Base-by-base conservation (phyloP, 37 sponge, comb jelly and placozoan genomes). In the Theonella swinhoei region DNA sequence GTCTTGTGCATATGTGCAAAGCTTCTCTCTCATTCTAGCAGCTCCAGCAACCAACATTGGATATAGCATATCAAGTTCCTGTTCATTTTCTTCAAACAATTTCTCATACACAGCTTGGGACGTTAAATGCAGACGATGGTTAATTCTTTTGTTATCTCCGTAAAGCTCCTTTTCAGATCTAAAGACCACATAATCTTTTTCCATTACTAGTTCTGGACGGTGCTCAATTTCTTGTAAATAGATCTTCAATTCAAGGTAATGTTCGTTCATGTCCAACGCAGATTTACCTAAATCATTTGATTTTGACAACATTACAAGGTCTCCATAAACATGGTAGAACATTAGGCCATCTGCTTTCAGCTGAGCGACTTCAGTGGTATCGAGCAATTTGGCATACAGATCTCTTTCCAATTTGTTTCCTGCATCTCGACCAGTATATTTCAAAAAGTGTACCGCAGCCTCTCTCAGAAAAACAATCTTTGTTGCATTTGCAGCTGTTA, bases 261-360 rank as follows among this genome's bases (percentile, higher is more conserved):
- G 77, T 38, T 29, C 5, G 39, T 76, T 76, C 85, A 85, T 85
- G 42, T 76, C 77, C 11, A 47, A 76, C 5, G 71, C 78, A 70
- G 58, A 74, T 42, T 85, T 85, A 1, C 28, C 4, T 11, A 85
- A 68, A 14, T 66, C 77, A 33, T 76, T 76, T 41, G 85, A 85
- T 62, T 85, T 85, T 36, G 85, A 64, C 54, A 85, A 36, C 39
- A 33, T 77, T 2, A 85, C 78, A 0, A 85, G 72, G 37, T 85
- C 85, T 38, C 71, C 78, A 76, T 85, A 85, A 7, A 77, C 78
- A 76, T 77, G 78, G 29, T 73, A 43, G 75, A 76, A 85, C 72
- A 85, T 85, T 19, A 85, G 11, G 4, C 41, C 77, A 67, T 85
- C 85, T 3, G 78, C 70, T 66, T 76, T 85, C 23, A 76, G 39